Evolutionary conservation across 2,113 vertebrate species (phyloP).

Genomic region (Pontoporia blainvillei): DNA sequence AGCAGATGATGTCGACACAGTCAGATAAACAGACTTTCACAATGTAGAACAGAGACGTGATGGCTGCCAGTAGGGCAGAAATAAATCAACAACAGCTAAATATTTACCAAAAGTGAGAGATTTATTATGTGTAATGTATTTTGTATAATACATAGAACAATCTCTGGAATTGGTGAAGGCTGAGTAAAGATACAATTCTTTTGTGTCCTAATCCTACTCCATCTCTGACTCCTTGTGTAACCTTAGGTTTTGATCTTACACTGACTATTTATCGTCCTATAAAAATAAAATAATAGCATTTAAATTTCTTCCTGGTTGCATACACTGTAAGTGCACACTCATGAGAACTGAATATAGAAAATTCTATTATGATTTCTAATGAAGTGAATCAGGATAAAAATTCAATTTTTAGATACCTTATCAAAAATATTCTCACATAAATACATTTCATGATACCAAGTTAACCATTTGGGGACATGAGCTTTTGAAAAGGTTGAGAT

Average conservation of each 20-base stretch:
- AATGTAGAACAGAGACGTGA: slow-evolving; percentile 54
- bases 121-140: slow-evolving; percentile 57
- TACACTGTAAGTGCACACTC: background rate
- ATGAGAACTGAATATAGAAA: background rate
- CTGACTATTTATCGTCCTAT: background rate
- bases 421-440: slow-evolving; percentile 18
- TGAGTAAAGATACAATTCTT: slow-evolving; percentile 37
- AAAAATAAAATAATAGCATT: slow-evolving; percentile 41
- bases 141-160: slow-evolving; percentile 36
- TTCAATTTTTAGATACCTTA: slow-evolving; percentile 8
- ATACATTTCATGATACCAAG: background rate
- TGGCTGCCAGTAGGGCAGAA: slow-evolving; percentile 41
- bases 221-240: background rate
- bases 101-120: slow-evolving; percentile 63
- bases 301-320: slow-evolving; percentile 22
- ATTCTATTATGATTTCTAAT: background rate
- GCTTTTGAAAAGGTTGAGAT: background rate
- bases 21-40: slow-evolving; percentile 57
- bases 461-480: background rate
- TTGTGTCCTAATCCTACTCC: slow-evolving; percentile 21
- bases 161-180: slow-evolving; percentile 24
- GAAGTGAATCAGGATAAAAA: background rate
- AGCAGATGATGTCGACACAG: slow-evolving; percentile 34
- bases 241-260: background rate
- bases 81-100: slow-evolving; percentile 65